Evolutionary conservation across 2,797 vertebrate genomes (phyloP), one percentile per base, ranked within the genome.

Genomic region (Ptychadena robeensis): DNA sequence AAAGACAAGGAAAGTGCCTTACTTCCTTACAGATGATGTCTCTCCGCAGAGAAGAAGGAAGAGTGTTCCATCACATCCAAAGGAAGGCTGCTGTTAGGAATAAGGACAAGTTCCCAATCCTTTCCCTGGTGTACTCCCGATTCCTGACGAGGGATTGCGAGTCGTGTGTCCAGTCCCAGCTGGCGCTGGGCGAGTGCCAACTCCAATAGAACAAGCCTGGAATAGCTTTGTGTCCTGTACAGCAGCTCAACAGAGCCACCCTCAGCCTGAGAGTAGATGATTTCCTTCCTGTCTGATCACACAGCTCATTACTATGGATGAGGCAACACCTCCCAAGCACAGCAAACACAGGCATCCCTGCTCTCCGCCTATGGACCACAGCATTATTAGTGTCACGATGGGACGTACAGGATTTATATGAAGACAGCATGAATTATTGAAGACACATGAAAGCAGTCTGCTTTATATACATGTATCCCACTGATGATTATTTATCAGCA

Each of bases 241-340:
- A 71, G n/a, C 72, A 80, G 83, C 83, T 85, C 83, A 85, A 74
- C 65, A 85, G 83, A 80, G 83, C 78, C 83, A 76, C 83, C 83
- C 37, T 85, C 66, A 70, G 83, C 81, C 61, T 25, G 70, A 53
- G 67, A 2, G 53, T 27, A 22, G 59, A 63, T 9, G 28, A 34
- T 27, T 37, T 53, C 30, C 66, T 70, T 80, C 10, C 72, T 63
- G n/a, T 65, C 78, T 64, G 9, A 80, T 69, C 53, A 75, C n/a
- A 35, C 31, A 30, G 7, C 32, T 83, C 34, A 76, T 76, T 64
- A 77, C 37, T 69, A 82, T 69, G 61, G 57, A 35, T 27, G 68
- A 79, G 40, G 53, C 65, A 57, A 79, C 69, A 40, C 44, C 44
- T 68, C 72, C 28, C 25, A 68, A 18, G 48, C 63, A 59, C 38